Evolutionary conservation across 2,888 invertebrate genomes (phyloP), one percentile per base, ranked within the genome.

Genomic region (Caenorhabditis macrosperma): DNA sequence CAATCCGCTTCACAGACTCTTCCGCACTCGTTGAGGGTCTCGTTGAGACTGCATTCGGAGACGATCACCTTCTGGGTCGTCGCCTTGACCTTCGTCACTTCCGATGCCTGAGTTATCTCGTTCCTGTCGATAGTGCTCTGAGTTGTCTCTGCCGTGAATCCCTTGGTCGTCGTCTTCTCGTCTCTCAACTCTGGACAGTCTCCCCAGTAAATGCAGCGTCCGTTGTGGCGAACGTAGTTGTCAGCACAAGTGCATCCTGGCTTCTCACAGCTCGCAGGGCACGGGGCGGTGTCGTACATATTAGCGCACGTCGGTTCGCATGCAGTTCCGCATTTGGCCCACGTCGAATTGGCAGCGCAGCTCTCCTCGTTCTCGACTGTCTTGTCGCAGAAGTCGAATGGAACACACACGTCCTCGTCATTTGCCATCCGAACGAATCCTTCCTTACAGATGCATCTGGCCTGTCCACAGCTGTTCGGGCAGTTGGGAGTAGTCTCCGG

Each of bases 11-110:
- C 89, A 64, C 90, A 90, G 12, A 87, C 84, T 33, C 82, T 67
- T 60, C 90, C 90, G 63, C 90, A 90, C 59, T 88, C 88, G 55
- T 87, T 89, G n/a, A 88, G 38, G n/a, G 89, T 90, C 76, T 90
- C 90, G 64, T 89, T 88, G 24, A 81, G 75, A 4, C 83, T 82
- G 59, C 89, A 90, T 10, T 82, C 77, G 3, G 82, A 64, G 20
- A 78, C 57, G 10, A 59, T 22, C 10, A 57, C 60, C 35, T 61
- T 59, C 15, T 60, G 41, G 10, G 80, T 66, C 6, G 63, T 52
- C 22, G 61, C 24, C 22, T 28, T 46, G 7, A 46, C 52, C 28
- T 59, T 48, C 10, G 61, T 33, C 10, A 66, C 33, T 30, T 68
- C 77, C n/a, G 64, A 35, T 10, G 61, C 12, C 12, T 35, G 59